Conservation (phyloP, 1,140 invertebrate genomes). For the Aphelenchoides fujianensis region DNA sequence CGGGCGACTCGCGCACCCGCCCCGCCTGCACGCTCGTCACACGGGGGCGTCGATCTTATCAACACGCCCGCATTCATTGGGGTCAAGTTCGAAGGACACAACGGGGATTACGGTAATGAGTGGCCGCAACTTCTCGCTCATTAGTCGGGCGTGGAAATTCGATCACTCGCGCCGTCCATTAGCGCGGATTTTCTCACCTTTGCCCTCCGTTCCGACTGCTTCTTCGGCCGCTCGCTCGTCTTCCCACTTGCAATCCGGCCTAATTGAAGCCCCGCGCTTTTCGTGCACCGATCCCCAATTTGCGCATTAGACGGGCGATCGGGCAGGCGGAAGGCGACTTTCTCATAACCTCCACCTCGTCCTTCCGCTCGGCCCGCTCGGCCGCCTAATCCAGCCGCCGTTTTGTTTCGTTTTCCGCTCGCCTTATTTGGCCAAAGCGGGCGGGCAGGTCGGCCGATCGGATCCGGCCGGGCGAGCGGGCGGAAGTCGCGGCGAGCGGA, state of each 20-base stretch:
- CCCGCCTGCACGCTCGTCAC: neutral
- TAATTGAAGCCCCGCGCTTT: neutral
- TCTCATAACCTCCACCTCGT: slow-evolving; percentile 1
- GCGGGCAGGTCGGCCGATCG: no score
- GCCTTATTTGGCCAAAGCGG: slow-evolving; percentile 1
- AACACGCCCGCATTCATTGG: neutral
- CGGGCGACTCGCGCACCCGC: no score
- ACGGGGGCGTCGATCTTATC: neutral
- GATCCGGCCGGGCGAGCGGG: no score
- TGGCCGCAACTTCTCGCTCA: no score
- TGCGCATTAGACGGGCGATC: neutral
- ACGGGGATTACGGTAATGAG: neutral
- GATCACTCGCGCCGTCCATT: neutral
- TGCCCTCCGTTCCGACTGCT: neutral
- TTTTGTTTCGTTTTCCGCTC: slow-evolving; percentile 3
- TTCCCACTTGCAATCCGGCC: neutral
- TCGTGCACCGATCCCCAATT: neutral
- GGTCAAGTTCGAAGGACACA: neutral
- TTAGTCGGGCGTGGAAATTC: neutral
- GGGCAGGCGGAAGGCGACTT: neutral
- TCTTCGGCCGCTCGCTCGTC: neutral
- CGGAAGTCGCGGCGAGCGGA: neutral
- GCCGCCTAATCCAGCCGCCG: neutral
- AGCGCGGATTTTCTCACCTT: neutral
- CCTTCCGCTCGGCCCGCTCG: neutral